A percentile compares a stretch with the other conserved stretches of the same genome.
These are phyloP conservation scores for Euproctis similis DNA, from an alignment of 2,888 invertebrate species.

Conservation along the genomic window DNA sequence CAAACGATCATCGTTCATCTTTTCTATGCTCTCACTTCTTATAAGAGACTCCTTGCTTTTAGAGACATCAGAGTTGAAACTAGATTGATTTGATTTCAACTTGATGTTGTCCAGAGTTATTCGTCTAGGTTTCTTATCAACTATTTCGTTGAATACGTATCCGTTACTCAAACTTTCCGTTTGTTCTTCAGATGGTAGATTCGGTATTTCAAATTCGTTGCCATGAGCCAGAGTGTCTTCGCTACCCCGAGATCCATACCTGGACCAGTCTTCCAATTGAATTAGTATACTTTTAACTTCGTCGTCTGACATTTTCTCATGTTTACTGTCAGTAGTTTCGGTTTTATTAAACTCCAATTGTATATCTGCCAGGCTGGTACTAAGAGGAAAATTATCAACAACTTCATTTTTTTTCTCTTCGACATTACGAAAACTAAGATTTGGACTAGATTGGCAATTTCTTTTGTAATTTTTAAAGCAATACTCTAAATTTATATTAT, in stretches of 20 bases:
- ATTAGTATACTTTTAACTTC: conserved; percentile 67
- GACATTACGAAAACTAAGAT: conserved; percentile 47
- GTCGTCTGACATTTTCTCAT: conserved; percentile 52
- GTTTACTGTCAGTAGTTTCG: conserved; percentile 45
- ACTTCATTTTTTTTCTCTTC: conserved; percentile 33
- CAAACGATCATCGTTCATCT: conserved; percentile 23
- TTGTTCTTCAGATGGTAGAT: conserved; percentile 58
- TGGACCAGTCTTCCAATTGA: conserved; percentile 68
- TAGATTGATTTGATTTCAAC: conserved; percentile 48
- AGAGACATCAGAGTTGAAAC: conserved; percentile 32
- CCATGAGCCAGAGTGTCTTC: conserved; percentile 66
- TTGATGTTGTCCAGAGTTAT: conserved; percentile 64
- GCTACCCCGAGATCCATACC: conserved; percentile 63
- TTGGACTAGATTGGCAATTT: conserved; percentile 66
- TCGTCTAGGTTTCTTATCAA: conserved; percentile 63
- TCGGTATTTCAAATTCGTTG: conserved; percentile 63
- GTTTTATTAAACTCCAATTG: conserved; percentile 55
- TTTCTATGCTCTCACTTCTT: conserved; percentile 38
- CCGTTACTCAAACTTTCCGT: conserved; percentile 35
- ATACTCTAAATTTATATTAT: conserved; percentile 65
- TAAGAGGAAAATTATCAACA: conserved; percentile 42
- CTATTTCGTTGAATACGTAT: conserved; percentile 68
- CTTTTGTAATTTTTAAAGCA: conserved; percentile 59
- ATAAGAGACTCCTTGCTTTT: conserved; percentile 37
- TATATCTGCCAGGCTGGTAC: conserved; percentile 60